Percentiles rank a stretch among this genome's conserved stretches.
Evolutionary conservation across 2,888 invertebrate species (phyloP).

Genomic region (Athalia circularis): DNA sequence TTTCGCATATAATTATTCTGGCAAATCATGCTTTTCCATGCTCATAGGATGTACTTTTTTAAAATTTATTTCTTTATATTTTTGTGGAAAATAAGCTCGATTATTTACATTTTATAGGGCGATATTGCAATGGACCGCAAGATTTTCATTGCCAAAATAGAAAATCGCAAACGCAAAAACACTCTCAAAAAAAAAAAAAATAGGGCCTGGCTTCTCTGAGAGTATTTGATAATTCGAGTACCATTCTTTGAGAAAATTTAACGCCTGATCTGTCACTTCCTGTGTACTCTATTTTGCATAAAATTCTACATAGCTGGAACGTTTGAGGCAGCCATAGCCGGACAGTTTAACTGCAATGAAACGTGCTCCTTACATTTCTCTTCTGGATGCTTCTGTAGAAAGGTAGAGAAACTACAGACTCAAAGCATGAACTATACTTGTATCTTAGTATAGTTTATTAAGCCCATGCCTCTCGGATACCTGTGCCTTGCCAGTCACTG

Average conservation of each 20-base stretch:
- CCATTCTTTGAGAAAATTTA: neutral
- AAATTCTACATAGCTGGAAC: neutral
- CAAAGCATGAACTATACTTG: constrained; percentile 27
- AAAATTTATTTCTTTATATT: neutral
- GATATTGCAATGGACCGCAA: no score
- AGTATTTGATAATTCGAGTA: neutral
- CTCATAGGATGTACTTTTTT: neutral
- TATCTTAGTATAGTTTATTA: constrained; percentile 41
- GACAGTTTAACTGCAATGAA: constrained; percentile 33
- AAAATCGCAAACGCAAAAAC: no score
- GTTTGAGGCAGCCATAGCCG: constrained; percentile 30
- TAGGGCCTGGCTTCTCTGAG: no score
- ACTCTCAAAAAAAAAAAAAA: no score
- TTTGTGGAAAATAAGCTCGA: no score
- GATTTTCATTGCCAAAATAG: no score
- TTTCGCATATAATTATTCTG: constrained; percentile 28
- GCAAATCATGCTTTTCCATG: neutral
- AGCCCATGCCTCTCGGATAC: constrained; percentile 50
- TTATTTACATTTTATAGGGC: no score
- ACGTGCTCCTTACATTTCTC: constrained; percentile 52
- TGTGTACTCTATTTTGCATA: constrained; percentile 6
- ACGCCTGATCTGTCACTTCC: constrained; percentile 2
- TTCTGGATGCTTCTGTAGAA: constrained; percentile 57
- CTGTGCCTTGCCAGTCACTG: constrained; percentile 68
- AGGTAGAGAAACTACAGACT: constrained; percentile 51